Percentiles rank a stretch among this genome's conserved stretches.
Conservation (phyloP, 2,888 invertebrate species). For the Chrysolina oricalcia region DNA sequence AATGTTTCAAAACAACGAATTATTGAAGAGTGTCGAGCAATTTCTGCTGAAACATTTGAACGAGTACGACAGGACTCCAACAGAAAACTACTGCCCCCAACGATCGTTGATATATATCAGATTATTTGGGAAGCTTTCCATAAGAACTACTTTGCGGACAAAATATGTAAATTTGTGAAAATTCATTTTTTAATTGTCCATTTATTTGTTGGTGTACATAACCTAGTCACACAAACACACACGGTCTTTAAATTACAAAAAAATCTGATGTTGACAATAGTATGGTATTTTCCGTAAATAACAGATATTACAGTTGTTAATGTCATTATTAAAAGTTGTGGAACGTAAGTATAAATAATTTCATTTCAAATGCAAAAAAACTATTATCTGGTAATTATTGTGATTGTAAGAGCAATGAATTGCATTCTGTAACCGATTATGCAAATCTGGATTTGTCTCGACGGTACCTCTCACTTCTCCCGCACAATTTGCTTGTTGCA, state of each 20-base stretch:
- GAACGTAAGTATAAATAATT: not conserved
- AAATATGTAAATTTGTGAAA: too few species aligned
- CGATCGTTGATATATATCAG: not conserved
- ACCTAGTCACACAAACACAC: too few species aligned
- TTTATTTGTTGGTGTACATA: too few species aligned
- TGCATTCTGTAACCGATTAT: not conserved
- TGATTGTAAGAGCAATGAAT: not conserved
- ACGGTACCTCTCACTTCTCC: not conserved
- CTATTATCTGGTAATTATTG: slow-evolving; percentile 9
- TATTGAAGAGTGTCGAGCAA: too few species aligned
- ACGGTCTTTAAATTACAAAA: too few species aligned
- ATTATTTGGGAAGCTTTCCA: too few species aligned
- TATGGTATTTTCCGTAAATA: not conserved
- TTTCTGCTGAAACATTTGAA: too few species aligned
- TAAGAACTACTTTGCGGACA: too few species aligned
- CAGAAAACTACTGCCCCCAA: too few species aligned
- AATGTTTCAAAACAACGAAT: too few species aligned
- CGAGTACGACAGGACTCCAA: too few species aligned
- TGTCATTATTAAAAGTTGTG: slow-evolving; percentile 3
- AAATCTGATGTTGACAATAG: not conserved
- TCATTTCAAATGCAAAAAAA: not conserved
- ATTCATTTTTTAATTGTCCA: too few species aligned
- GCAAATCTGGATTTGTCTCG: not conserved
- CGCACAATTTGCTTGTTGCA: not conserved
- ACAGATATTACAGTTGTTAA: not conserved